Evolutionary conservation across 2,888 invertebrate species (phyloP).

Genomic region (Epinotia nisella): DNA sequence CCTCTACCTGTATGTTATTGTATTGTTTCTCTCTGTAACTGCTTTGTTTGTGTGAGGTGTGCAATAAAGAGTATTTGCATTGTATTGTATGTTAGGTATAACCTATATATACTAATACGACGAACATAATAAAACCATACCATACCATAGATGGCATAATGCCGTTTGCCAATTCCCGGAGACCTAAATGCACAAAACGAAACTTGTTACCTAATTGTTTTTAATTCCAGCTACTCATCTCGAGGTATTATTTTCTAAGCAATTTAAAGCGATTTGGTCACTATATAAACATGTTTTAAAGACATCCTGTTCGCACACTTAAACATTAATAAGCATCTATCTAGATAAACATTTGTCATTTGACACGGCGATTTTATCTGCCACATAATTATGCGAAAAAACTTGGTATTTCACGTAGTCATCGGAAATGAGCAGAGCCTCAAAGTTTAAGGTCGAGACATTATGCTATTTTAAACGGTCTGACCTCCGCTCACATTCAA

Average conservation of each 20-base stretch:
- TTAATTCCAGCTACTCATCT: background rate
- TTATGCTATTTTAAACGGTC: slow-evolving; percentile 32
- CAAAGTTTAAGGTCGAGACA: slow-evolving; percentile 41
- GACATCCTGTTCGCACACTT: slow-evolving; percentile 29
- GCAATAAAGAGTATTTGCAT: too few species aligned
- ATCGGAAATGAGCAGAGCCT: slow-evolving; percentile 24
- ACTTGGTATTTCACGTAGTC: slow-evolving; percentile 21
- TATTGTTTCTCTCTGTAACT: too few species aligned
- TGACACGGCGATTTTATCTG: slow-evolving; percentile 6
- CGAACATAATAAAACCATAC: too few species aligned
- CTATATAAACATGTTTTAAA: background rate
- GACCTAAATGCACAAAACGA: too few species aligned
- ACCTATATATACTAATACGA: too few species aligned
- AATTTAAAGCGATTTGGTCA: background rate
- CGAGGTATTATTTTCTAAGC: background rate
- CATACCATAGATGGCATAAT: too few species aligned
- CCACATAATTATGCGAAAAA: slow-evolving; percentile 29
- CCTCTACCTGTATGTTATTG: too few species aligned
- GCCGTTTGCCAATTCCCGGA: too few species aligned
- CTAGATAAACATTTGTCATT: slow-evolving; percentile 5
- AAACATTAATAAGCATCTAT: slow-evolving; percentile 4
- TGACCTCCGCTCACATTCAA: slow-evolving; percentile 29
- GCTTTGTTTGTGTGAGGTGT: too few species aligned
- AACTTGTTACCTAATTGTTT: too few species aligned
- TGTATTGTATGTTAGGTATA: too few species aligned